These are phyloP conservation scores for Meandrina meandrites DNA, from an alignment of 92 coral and sea anemone genomes.

Conservation along the genomic window DNA sequence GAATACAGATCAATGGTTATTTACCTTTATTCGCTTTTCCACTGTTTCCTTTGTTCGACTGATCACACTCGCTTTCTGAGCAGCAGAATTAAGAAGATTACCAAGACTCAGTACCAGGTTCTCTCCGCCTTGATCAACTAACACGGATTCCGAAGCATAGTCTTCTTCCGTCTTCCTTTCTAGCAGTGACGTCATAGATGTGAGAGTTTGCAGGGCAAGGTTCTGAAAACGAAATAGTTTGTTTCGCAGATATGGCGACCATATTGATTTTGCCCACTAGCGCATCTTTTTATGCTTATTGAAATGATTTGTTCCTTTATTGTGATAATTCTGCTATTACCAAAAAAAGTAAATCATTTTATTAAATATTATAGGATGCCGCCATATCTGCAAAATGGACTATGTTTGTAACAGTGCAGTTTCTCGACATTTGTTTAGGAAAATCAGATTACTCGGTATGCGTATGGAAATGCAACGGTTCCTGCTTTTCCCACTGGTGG, in stretches of 20 bases:
- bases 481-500: no score
- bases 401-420: not conserved
- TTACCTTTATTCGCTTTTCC: constrained; percentile 20
- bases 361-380: no score
- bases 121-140: constrained; percentile 76
- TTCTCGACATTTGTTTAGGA: not conserved
- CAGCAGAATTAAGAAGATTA: constrained; percentile 67
- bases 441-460: no score
- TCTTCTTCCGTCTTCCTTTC: constrained; percentile 58
- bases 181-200: constrained; percentile 60
- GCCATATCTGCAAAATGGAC: no score
- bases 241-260: no score
- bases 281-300: no score
- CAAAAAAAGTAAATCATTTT: no score
- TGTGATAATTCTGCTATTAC: no score
- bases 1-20: no score
- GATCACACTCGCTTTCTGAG: constrained; percentile 60
- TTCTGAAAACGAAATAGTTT: constrained; percentile 40
- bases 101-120: constrained; percentile 84
- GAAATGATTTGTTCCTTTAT: no score
- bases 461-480: no score
- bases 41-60: not conserved
- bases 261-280: no score
- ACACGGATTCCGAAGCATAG: constrained; percentile 56
- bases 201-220: constrained; percentile 56